phyloP scores from a whole-genome alignment of 1,140 invertebrate genomes.

The Micrasema minimum region DNA sequence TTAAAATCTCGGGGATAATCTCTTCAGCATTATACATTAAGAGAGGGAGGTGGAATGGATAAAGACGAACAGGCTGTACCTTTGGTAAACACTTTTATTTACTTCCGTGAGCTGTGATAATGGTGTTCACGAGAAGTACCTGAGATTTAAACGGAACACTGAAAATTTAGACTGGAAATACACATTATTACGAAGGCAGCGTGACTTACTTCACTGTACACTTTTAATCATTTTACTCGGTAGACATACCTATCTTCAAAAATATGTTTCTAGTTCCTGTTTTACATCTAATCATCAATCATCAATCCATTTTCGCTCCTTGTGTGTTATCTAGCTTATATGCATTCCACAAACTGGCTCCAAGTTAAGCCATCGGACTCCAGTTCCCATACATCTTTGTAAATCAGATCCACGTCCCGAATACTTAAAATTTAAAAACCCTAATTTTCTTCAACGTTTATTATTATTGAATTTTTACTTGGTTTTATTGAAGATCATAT shows the following conservation, averaged over 20 bases:
- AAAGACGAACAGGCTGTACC: constrained; percentile 10
- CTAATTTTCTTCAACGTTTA: too few species aligned
- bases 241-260: background rate
- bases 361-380: too few species aligned
- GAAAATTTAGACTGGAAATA: background rate
- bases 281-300: background rate
- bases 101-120: constrained; percentile 18
- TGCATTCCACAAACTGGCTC: too few species aligned
- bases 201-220: background rate
- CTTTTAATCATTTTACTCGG: background rate
- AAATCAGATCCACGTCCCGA: too few species aligned
- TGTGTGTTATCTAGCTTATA: too few species aligned
- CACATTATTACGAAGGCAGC: background rate
- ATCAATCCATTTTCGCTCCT: background rate
- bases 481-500: too few species aligned
- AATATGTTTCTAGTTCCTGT: background rate
- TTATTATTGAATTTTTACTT: too few species aligned
- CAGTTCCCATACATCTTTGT: too few species aligned
- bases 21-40: constrained; percentile 8
- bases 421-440: too few species aligned
- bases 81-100: constrained; percentile 30
- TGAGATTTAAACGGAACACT: too few species aligned
- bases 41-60: background rate
- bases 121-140: constrained; percentile 1
- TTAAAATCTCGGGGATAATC: constrained; percentile 28